Base-by-base conservation (phyloP, 2,797 vertebrate species). In the Gymnothorax javanicus region DNA sequence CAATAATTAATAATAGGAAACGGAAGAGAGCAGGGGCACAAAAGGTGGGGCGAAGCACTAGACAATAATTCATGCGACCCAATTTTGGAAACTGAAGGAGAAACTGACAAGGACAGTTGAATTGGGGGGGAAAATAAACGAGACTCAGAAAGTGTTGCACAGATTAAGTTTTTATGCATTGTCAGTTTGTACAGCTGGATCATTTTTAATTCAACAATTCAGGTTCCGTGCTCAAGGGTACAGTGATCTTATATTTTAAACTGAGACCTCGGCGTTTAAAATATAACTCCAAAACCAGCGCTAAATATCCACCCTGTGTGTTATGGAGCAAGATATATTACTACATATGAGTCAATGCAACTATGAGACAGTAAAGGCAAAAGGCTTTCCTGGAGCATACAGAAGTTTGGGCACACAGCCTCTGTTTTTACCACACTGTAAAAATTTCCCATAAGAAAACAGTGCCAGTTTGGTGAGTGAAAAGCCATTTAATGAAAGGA, bases 401-500 rank as follows among this genome's bases (percentile, higher is more conserved):
- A 27, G 43, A 50, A 77, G 7, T 7, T 33, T 15, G 33, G 43
- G 75, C 15, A 7, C 5, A 54, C 50, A 6, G 75, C 75, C 75
- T 79, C 6, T 1, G 23, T 79, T 6, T 50, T 52, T 7, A 54
- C 75, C 17, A 64, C 62, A 64, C 62, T n/a, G 59, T 60, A 60
- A 60, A 60, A 60, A 64, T n/a, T n/a, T n/a, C n/a, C n/a, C n/a
- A n/a, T n/a, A 64, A 64, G n/a, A 64, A 64, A 64, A 64, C 62
- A 64, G 2, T 20, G 3, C 2, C 1, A 64, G 7, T 23, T 4
- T 64, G 20, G 62, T 1, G 17, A 64, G 3, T 23, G 62, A 64
- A 64, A 64, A 64, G n/a, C 1, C 62, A 64, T 64, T 64, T 64
- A 13, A 60, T 60, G 59, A 17, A 60, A 0, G 57, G 59, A 17